These are phyloP conservation scores for Numida meleagris DNA, from an alignment of 2,113 vertebrate species.

Conservation along the genomic window DNA sequence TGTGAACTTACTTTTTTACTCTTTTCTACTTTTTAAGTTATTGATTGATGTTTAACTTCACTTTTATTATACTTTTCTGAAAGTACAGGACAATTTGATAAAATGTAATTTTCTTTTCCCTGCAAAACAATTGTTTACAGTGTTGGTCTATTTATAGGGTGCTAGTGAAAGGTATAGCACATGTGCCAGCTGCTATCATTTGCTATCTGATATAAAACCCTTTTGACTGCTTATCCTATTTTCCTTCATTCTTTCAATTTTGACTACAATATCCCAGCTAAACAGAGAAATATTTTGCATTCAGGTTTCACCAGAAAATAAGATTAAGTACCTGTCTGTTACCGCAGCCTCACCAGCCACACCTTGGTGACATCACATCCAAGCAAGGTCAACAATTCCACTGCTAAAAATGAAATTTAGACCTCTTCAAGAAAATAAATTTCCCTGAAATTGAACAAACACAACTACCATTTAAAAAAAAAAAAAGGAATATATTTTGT, in stretches of 20 bases:
- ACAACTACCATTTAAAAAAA: not conserved
- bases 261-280: not conserved
- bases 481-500: not conserved
- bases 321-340: not conserved
- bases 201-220: not conserved
- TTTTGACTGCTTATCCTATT: not conserved
- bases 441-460: not conserved
- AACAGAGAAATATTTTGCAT: not conserved
- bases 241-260: not conserved
- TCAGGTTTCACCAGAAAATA: not conserved
- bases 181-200: not conserved
- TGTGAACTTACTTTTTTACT: not conserved
- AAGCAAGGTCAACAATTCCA: not conserved
- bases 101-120: not conserved
- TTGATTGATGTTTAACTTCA: not conserved
- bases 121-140: not conserved
- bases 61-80: not conserved
- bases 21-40: not conserved
- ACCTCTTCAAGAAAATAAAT: not conserved
- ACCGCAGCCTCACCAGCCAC: fast-evolving
- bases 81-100: not conserved
- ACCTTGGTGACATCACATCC: not conserved
- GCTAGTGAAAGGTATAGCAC: not conserved
- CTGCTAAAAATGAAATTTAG: not conserved
- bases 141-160: not conserved